Percentiles rank a stretch among this genome's conserved stretches.
Conservation (phyloP, 2,113 vertebrate genomes). For the Epinephelus cyanopodus region DNA sequence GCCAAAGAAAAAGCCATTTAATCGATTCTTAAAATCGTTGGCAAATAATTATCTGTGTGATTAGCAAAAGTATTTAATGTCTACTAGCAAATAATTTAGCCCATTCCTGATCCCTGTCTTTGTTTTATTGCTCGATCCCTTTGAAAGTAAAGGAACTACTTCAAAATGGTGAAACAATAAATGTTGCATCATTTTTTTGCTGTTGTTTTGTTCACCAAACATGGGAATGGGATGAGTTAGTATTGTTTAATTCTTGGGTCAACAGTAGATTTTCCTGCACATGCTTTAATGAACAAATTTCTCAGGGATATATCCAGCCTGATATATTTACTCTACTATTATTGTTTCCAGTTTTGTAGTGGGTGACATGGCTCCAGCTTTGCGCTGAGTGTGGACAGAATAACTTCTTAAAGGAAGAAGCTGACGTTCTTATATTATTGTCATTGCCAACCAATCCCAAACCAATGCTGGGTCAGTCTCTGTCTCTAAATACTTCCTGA, state of each 20-base stretch:
- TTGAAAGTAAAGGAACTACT: background rate
- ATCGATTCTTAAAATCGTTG: background rate
- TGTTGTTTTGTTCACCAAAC: too few species aligned
- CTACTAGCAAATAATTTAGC: background rate
- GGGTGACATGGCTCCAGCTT: background rate
- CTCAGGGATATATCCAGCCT: background rate
- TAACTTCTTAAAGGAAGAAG: background rate
- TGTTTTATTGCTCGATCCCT: background rate
- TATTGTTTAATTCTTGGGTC: background rate
- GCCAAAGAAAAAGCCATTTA: background rate
- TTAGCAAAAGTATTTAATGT: background rate
- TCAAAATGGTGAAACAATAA: background rate
- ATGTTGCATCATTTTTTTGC: background rate
- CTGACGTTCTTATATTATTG: background rate
- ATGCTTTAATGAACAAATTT: background rate
- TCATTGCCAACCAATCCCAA: background rate
- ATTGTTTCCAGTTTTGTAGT: background rate
- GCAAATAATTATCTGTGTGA: background rate
- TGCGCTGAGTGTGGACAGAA: background rate
- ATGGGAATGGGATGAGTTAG: too few species aligned
- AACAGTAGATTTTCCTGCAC: background rate
- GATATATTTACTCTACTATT: background rate
- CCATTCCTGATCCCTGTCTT: background rate
- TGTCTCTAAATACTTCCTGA: background rate
- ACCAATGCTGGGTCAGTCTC: background rate